phyloP scores from a whole-genome alignment of 2,797 vertebrate species.

The Caiman crocodilus region DNA sequence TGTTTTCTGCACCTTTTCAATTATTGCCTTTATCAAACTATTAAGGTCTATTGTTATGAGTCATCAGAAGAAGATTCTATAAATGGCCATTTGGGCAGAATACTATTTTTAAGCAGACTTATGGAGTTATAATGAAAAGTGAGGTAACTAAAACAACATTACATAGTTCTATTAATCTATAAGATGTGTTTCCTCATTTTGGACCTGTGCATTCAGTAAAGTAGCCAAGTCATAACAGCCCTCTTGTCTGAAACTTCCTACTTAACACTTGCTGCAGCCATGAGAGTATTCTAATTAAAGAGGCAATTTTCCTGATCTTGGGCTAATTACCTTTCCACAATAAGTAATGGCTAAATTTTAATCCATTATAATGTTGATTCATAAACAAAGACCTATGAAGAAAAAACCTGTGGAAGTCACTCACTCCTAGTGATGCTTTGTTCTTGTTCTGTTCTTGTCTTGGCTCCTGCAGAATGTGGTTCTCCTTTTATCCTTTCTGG shows the following conservation, averaged over 20 bases:
- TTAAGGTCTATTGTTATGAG: not conserved
- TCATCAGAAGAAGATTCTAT: not conserved
- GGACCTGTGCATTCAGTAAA: not conserved
- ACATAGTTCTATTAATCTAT: not conserved
- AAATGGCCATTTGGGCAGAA: not conserved
- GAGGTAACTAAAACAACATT: not conserved
- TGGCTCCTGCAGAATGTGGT: not conserved
- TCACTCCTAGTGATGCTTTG: not conserved
- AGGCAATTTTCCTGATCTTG: not conserved
- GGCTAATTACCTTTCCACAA: not conserved
- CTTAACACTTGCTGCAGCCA: not conserved
- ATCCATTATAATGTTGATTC: not conserved
- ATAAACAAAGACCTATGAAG: not conserved
- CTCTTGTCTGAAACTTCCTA: rapidly evolving
- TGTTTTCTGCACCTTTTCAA: not conserved
- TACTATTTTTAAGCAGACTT: not conserved
- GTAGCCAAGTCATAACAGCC: rapidly evolving
- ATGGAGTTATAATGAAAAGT: not conserved
- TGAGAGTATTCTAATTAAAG: not conserved
- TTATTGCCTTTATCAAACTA: not conserved
- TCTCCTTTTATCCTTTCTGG: not conserved
- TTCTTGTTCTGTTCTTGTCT: not conserved
- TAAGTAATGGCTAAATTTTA: not conserved
- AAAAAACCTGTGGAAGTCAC: not conserved
- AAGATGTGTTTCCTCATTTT: not conserved